Base-by-base conservation (phyloP, 92 coral and sea anemone genomes). In the Hydrozoanthus gracilis region DNA sequence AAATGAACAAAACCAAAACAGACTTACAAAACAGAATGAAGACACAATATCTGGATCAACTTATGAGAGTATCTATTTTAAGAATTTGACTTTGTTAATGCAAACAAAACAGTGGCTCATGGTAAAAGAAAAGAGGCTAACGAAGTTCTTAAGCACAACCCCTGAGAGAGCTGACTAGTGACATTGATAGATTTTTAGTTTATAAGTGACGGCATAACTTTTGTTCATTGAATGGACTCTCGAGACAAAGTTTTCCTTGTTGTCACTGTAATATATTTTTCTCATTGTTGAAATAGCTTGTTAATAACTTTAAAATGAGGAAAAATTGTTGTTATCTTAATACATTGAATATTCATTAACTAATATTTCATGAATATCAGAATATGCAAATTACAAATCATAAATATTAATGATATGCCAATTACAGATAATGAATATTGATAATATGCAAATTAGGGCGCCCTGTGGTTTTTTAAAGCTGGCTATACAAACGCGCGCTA, bases 61-160 rank as follows among this genome's bases (percentile, higher is more conserved):
- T 79, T 67, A 79, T 79, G 84, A 62, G 69, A 56, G 56, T 79
- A 58, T 62, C 71, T 48, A 60, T 79, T n/a, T n/a, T 56, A 72
- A 79, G 71, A 15, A 56, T 79, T 79, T 79, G 71, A 66, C 73
- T 80, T 80, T 62, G 86, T 62, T 62, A 70, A n/a, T 48, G 86
- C 86, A 17, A n/a, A 73, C 73, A 44, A 55, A 80, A 80, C 73
- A 62, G 86, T 80, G 86, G 86, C 56, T 51, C 52, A 61, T 62
- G 86, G 73, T 60, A 72, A 79, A 79, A 51, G 76, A 71, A 16
- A 71, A 52, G 76, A 71, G 76, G 76, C 76, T 71, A 10, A 71
- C 76, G 18, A 71, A 44, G 18, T 71, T 71, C 76, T 6, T 71
- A 71, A 71, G 76, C 76, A 71, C 76, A 71, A 7, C 76, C 76